Evolutionary conservation across 2,888 invertebrate genomes (phyloP).

Genomic region (Iselma pallidipennis): DNA sequence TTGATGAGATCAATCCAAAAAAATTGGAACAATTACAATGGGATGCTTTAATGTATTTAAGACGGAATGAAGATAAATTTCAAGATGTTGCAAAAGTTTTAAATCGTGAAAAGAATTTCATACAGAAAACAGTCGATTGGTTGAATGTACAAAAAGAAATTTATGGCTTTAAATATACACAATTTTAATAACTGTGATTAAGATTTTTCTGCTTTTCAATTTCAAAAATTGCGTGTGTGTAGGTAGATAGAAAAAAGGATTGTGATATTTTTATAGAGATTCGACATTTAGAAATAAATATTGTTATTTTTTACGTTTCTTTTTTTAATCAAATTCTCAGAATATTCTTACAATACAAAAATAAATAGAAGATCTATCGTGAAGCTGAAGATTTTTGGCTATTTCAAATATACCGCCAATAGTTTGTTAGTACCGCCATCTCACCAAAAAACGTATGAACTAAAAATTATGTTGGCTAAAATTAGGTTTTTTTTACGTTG

Average conservation of each 20-base stretch:
- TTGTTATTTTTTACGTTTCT: too few species aligned
- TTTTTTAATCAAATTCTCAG: too few species aligned
- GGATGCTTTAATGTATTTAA: slow-evolving; percentile 78
- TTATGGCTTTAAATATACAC: slow-evolving; percentile 17
- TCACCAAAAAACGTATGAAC: too few species aligned
- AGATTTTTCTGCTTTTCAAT: neutral
- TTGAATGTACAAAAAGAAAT: slow-evolving; percentile 52
- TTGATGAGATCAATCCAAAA: slow-evolving; percentile 78
- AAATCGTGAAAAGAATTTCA: slow-evolving; percentile 49
- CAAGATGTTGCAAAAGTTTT: slow-evolving; percentile 62
- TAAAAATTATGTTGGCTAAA: too few species aligned
- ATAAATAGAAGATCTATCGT: too few species aligned
- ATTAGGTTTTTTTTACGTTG: too few species aligned
- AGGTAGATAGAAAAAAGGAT: neutral
- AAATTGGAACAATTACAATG: slow-evolving; percentile 71
- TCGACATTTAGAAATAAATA: neutral
- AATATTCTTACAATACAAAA: too few species aligned
- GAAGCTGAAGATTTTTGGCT: too few species aligned
- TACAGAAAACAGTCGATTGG: slow-evolving; percentile 58
- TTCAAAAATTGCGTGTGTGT: neutral
- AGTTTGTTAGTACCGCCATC: too few species aligned
- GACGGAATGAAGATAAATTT: slow-evolving; percentile 80
- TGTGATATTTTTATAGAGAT: neutral
- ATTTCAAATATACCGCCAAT: too few species aligned
- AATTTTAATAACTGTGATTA: neutral